Conservation (phyloP, 1,140 invertebrate species). For the Hycleus phaleratus region DNA sequence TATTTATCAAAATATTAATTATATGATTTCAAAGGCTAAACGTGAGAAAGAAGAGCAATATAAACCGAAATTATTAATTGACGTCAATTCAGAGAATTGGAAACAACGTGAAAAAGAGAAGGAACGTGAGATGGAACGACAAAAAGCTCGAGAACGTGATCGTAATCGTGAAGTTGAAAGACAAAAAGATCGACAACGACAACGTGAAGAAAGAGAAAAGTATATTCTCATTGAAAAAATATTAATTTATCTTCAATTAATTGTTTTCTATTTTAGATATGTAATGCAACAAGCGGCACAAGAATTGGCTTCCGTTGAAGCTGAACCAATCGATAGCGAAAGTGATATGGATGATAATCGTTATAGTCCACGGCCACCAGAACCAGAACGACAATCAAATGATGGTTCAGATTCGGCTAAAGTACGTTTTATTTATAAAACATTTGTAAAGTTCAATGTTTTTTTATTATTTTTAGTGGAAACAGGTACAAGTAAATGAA, state of each 20-base stretch:
- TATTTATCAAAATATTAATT: no score
- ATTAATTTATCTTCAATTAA: background rate
- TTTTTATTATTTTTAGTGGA: slow-evolving; percentile 29
- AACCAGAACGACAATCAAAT: slow-evolving; percentile 28
- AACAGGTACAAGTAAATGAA: slow-evolving; percentile 35
- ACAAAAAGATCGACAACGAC: slow-evolving; percentile 44
- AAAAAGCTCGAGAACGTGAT: slow-evolving; percentile 43
- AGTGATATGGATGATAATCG: slow-evolving; percentile 40
- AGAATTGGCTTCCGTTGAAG: slow-evolving; percentile 54
- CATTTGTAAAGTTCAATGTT: background rate
- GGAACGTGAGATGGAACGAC: slow-evolving; percentile 44
- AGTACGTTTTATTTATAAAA: slow-evolving; percentile 14
- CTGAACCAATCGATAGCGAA: slow-evolving; percentile 60
- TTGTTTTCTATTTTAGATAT: slow-evolving; percentile 32
- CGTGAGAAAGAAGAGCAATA: slow-evolving; percentile 76
- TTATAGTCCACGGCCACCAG: slow-evolving; percentile 28
- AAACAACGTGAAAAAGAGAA: slow-evolving; percentile 48
- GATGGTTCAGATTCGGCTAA: slow-evolving; percentile 29
- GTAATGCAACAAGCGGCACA: slow-evolving; percentile 45
- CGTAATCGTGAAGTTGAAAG: slow-evolving; percentile 44
- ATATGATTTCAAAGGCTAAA: slow-evolving; percentile 44
- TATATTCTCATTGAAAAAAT: slow-evolving; percentile 1
- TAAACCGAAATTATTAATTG: slow-evolving; percentile 69
- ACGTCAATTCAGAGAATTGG: slow-evolving; percentile 51
- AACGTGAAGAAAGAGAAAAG: slow-evolving; percentile 43